These are phyloP conservation scores for Blastomussa wellsi DNA, from an alignment of 92 coral and sea anemone species.

Conservation along the genomic window DNA sequence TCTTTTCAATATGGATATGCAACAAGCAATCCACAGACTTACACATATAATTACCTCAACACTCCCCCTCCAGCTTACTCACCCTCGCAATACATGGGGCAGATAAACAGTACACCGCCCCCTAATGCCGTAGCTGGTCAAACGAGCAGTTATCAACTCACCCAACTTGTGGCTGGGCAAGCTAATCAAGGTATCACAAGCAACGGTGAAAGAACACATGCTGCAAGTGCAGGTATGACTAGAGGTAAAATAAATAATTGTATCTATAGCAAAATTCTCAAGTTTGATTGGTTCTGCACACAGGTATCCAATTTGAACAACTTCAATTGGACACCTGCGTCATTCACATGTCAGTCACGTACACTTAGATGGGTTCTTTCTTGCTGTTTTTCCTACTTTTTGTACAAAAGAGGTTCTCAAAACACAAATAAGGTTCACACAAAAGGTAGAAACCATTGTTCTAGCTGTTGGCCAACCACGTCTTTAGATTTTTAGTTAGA, in stretches of 20 bases:
- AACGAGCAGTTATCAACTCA: slow-evolving; percentile 71
- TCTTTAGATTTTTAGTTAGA: no score
- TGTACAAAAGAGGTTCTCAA: no score
- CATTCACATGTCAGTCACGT: no score
- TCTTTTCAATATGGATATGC: slow-evolving; percentile 87
- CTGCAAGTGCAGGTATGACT: slow-evolving; percentile 34
- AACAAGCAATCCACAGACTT: slow-evolving; percentile 77
- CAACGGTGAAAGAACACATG: slow-evolving; percentile 40
- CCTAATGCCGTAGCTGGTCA: slow-evolving; percentile 90
- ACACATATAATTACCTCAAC: slow-evolving; percentile 83
- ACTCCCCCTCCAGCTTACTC: slow-evolving; percentile 87
- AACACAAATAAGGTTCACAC: no score
- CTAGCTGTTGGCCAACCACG: not conserved
- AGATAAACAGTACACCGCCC: slow-evolving; percentile 83
- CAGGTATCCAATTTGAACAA: no score
- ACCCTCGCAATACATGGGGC: slow-evolving; percentile 76
- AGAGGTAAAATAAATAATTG: not conserved
- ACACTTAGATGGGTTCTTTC: no score
- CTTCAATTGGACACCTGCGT: no score
- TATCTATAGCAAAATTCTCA: no score
- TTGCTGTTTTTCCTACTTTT: no score
- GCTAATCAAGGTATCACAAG: slow-evolving; percentile 47
- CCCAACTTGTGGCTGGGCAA: slow-evolving; percentile 76
- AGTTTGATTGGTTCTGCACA: no score
- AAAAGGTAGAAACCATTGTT: not conserved